Evolutionary conservation across 2,888 invertebrate species (phyloP), one percentile per base, ranked within the genome.

Genomic region (Koerneria pararmatus): DNA sequence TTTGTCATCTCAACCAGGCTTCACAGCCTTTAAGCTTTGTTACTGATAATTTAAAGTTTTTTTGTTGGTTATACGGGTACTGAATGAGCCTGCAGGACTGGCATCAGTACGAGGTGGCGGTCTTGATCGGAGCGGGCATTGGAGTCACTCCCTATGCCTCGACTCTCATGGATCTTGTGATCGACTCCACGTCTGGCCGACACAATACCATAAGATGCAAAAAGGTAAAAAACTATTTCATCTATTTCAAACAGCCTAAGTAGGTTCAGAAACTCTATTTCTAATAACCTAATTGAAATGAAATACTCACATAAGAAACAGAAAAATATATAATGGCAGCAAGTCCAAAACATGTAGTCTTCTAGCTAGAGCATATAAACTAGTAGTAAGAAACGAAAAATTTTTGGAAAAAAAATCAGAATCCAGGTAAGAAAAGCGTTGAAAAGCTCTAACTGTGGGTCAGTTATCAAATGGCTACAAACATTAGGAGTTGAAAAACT

Each of bases 71-170:
- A 41, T 37, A 27, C 31, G 31, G 19, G 3, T 3, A 41, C 22
- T 46, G 11, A 15, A 5, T 61, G 41, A n/a, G n/a, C n/a, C 11
- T 67, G 37, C 58, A 74, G 74, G 79, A 80, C 56, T 81, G 81
- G 81, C 94, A 94, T 86, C 95, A 95, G 84, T 95, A 95, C 83
- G 80, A 80, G 84, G 93, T 95, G 11, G 95, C 95, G 0, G 93
- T 95, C 15, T 93, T 95, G 93, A 93, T 95, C 3, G 95, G 95
- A 0, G 95, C 94, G 31, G 95, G 95, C 8, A 95, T 95, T 74
- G 95, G 95, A 0, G 95, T 95, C 0, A 95, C 95, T 0, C 95
- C 95, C 0, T 95, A 95, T 82, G 95, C 95, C 0, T 95, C 95
- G 4, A 95, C 95, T 76, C 88, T 95, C 63, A 94, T 94, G 83